Conservation (phyloP, 2,113 vertebrate genomes). For the Telmatochromis bifrenatus region DNA sequence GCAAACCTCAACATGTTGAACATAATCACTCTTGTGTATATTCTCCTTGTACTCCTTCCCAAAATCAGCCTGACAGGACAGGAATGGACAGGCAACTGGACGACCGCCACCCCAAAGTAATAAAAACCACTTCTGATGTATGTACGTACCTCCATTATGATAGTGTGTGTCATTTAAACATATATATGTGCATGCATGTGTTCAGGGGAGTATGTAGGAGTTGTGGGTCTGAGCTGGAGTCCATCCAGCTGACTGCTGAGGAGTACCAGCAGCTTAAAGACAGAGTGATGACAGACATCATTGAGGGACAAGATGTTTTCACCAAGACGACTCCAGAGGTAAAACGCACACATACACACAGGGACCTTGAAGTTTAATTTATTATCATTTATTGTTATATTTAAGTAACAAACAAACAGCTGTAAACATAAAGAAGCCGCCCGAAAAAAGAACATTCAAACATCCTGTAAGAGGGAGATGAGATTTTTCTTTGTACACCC, state of each 20-base stretch:
- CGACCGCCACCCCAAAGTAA: slow-evolving; percentile 76
- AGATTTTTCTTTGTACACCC: neutral
- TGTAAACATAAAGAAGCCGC: neutral
- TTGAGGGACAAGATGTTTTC: slow-evolving; percentile 83
- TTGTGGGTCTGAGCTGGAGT: slow-evolving; percentile 79
- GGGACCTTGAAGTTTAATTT: accelerated
- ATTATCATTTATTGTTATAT: neutral
- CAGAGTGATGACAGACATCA: slow-evolving; percentile 79
- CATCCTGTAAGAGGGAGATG: accelerated
- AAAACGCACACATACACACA: neutral
- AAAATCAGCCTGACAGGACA: slow-evolving; percentile 74
- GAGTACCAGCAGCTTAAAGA: slow-evolving; percentile 83
- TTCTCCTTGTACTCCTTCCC: neutral
- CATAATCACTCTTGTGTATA: neutral
- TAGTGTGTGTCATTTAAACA: neutral
- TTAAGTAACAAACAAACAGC: neutral
- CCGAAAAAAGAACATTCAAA: neutral
- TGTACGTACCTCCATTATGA: neutral
- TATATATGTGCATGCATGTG: neutral
- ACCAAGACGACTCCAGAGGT: slow-evolving; percentile 89
- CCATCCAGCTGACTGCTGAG: slow-evolving; percentile 79
- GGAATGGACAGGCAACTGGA: slow-evolving; percentile 80
- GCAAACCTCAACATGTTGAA: neutral
- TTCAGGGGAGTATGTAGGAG: slow-evolving; percentile 78
- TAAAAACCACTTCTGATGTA: neutral